Conservation (phyloP, 2,113 vertebrate genomes). For the Caretta caretta region DNA sequence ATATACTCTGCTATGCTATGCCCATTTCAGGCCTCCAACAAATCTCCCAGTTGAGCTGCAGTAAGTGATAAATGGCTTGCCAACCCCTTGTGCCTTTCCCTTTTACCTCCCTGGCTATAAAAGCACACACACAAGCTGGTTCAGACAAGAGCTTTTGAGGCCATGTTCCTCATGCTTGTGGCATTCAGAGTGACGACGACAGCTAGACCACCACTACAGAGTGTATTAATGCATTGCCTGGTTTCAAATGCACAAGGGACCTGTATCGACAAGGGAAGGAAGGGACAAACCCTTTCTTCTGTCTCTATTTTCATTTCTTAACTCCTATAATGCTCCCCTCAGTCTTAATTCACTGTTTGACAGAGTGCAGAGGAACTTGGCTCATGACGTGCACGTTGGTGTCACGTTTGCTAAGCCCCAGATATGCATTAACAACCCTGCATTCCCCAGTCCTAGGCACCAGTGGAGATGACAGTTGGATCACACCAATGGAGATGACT, state of each 20-base stretch:
- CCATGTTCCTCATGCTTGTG: neutral
- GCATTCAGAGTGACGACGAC: neutral
- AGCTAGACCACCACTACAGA: neutral
- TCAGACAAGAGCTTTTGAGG: neutral
- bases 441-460: neutral
- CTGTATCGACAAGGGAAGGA: neutral
- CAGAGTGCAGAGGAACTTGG: neutral
- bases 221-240: neutral
- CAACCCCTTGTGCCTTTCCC: neutral
- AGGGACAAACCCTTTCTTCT: neutral
- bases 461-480: neutral
- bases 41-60: constrained; percentile 43
- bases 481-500: neutral
- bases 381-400: fast-evolving
- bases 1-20: neutral
- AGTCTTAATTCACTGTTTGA: neutral
- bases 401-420: neutral
- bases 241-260: neutral
- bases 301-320: neutral
- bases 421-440: fast-evolving
- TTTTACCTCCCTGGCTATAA: neutral
- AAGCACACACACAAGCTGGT: neutral
- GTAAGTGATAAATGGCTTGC: constrained; percentile 25
- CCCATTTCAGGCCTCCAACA: constrained; percentile 26
- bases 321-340: neutral